These are phyloP conservation scores for Abrostola triplasia DNA, from an alignment of 2,888 invertebrate species.

Conservation along the genomic window DNA sequence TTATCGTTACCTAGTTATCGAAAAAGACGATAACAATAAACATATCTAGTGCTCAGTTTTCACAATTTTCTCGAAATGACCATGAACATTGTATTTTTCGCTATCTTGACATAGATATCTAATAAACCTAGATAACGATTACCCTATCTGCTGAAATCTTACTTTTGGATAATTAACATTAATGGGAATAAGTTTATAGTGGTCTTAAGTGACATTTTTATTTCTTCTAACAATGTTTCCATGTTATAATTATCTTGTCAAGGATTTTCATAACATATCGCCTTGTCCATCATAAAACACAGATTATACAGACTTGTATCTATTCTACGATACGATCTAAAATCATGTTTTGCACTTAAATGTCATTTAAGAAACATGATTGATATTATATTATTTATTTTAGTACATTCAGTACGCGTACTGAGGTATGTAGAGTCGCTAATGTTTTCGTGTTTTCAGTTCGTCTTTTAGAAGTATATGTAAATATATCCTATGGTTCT, in stretches of 20 bases:
- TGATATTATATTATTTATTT: constrained; percentile 9
- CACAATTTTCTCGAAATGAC: too few relatives aligned
- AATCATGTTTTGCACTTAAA: constrained; percentile 33
- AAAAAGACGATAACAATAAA: constrained; percentile 6
- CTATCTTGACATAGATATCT: not conserved
- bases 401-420: too few relatives aligned
- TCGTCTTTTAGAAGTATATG: too few relatives aligned
- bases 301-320: constrained; percentile 12
- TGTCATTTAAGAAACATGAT: constrained; percentile 14
- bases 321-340: constrained; percentile 22
- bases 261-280: constrained; percentile 11
- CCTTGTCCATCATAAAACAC: constrained; percentile 22
- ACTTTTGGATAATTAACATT: not conserved
- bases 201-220: not conserved
- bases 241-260: constrained; percentile 15
- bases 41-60: not conserved
- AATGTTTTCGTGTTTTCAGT: too few relatives aligned
- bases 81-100: not conserved
- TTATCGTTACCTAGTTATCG: constrained; percentile 4
- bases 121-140: too few relatives aligned
- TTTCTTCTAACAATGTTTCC: constrained; percentile 10
- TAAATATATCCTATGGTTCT: too few relatives aligned
- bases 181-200: not conserved
- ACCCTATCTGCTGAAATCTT: not conserved
- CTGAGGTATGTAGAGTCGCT: too few relatives aligned